Evolutionary conservation across 2,888 invertebrate species (phyloP).

Genomic region (Eurytoma adleriae): DNA sequence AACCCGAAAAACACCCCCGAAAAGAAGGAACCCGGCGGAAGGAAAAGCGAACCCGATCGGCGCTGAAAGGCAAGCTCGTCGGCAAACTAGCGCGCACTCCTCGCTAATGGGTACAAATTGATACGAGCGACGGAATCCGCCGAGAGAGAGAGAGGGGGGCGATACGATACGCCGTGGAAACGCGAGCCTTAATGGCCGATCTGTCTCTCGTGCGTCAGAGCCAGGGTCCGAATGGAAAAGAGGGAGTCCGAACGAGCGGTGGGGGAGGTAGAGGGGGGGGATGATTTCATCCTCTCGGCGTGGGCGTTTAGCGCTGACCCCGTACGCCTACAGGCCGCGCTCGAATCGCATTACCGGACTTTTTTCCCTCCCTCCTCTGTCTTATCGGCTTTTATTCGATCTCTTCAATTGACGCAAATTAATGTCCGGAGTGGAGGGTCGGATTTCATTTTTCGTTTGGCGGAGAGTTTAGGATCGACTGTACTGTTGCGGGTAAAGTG

Average conservation of each 20-base stretch:
- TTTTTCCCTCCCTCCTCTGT: no score
- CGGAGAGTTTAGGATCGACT: no score
- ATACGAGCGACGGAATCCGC: conserved; percentile 59
- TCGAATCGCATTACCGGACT: background rate
- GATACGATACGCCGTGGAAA: conserved; percentile 72
- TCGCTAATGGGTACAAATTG: conserved; percentile 75
- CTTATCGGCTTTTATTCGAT: no score
- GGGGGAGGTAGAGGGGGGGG: background rate
- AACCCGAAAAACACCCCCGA: background rate
- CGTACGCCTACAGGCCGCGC: background rate
- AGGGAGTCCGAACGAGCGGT: background rate
- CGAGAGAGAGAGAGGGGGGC: conserved; percentile 70
- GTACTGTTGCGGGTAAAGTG: no score
- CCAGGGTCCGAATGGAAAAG: conserved; percentile 60
- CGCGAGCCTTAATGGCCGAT: conserved; percentile 74
- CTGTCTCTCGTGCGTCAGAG: conserved; percentile 72
- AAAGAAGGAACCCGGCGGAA: background rate
- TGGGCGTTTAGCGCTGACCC: conserved; percentile 13
- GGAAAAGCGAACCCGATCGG: conserved; percentile 52
- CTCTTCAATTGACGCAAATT: no score
- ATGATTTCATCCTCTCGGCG: conserved; percentile 31
- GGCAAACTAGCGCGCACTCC: conserved; percentile 58
- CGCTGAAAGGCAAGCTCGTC: conserved; percentile 60
- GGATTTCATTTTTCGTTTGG: no score
- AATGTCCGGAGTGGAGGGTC: no score